Evolutionary conservation across 2,888 invertebrate genomes (phyloP), one percentile per base, ranked within the genome.

Genomic region (Auanema freiburgensis): DNA sequence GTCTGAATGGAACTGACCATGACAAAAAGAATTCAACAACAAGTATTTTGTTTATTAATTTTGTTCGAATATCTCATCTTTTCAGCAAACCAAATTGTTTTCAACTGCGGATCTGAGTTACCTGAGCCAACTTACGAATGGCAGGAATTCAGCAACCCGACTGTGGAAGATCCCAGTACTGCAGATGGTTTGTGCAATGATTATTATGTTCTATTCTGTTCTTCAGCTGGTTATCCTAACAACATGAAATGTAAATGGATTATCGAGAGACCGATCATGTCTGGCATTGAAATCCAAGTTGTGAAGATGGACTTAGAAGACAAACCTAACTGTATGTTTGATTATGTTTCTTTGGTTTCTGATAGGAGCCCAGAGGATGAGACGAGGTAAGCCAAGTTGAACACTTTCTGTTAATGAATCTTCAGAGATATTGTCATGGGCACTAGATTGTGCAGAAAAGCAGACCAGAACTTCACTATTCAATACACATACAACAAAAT

Each of bases 281-380:
- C 60, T 33, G 76, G 78, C 44, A 68, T 81, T 46, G 66, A 52
- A 8, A 51, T 61, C 58, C 64, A 76, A 57, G 57, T 80, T 18
- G 74, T 71, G 1, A 66, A 63, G 23, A 50, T 79, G 18, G 77
- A 80, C 53, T 40, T 80, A 57, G 91, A 92, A 83, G 66, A 81
- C 40, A 54, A 33, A 14, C 56, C 54, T 2, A 57, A 63, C 6
- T 75, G 75, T 49, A 59, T 52, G 2, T 73, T 60, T 49, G 75
- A 75, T 59, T 75, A 57, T 40, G 18, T 67, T 11, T 52, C 67
- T 1, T 40, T 68, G 53, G 59, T 69, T 6, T 23, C 65, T 1
- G 11, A 50, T 11, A 33, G 52, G 42, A 62, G 64, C 2, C 46
- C 54, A 24, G 64, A 67, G 21, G 56, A 64, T 16, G 10, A 14